phyloP scores from a whole-genome alignment of 1,140 invertebrate genomes.

The Cydia amplana region DNA sequence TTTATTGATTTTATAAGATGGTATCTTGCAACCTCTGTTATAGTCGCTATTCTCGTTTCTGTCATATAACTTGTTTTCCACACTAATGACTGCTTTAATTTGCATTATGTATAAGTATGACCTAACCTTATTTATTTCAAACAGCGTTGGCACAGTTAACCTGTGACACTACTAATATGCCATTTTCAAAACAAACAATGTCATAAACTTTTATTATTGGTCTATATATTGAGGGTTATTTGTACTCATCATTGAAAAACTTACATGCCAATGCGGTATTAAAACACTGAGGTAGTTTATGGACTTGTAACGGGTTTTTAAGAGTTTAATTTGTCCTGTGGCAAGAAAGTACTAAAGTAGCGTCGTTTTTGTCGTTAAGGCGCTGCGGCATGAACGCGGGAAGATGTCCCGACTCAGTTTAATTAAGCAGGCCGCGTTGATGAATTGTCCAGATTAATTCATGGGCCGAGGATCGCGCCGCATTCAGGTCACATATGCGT shows the following conservation, averaged over 20 bases:
- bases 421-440: constrained; percentile 46
- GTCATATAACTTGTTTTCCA: too few relatives aligned
- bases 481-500: constrained; percentile 65
- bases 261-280: not conserved
- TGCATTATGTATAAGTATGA: too few relatives aligned
- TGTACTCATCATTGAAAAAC: not conserved
- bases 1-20: too few relatives aligned
- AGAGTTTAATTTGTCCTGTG: constrained; percentile 20
- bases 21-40: too few relatives aligned
- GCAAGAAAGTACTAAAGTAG: constrained; percentile 1
- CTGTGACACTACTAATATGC: too few relatives aligned
- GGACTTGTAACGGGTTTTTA: constrained; percentile 5
- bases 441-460: constrained; percentile 64
- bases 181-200: too few relatives aligned
- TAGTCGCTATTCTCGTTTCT: too few relatives aligned
- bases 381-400: constrained; percentile 25
- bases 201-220: not conserved
- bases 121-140: too few relatives aligned
- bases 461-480: constrained; percentile 61
- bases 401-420: constrained; percentile 34
- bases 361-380: constrained; percentile 24
- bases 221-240: not conserved
- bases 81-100: too few relatives aligned
- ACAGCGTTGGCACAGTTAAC: too few relatives aligned
- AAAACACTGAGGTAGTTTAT: not conserved